phyloP scores from a whole-genome alignment of 2,888 invertebrate genomes.

The Argyra leucocephala region DNA sequence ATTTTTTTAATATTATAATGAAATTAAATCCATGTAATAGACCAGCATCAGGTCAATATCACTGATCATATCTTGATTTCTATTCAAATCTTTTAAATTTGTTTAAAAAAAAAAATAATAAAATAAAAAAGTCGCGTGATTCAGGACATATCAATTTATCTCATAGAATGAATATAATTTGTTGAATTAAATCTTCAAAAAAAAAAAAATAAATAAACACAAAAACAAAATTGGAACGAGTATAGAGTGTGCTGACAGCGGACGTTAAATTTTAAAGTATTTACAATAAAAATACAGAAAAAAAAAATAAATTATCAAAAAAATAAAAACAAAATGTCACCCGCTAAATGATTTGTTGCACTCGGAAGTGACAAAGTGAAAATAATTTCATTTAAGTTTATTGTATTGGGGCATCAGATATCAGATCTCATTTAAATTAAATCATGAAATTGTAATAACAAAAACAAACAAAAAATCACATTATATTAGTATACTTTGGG shows the following conservation, averaged over 20 bases:
- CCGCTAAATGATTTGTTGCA: slow-evolving; percentile 19
- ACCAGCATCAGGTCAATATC: background rate
- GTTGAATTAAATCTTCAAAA: background rate
- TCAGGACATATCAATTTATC: background rate
- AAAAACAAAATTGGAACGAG: background rate
- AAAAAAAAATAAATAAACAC: background rate
- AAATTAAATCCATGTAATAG: too few relatives aligned
- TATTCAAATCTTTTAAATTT: too few relatives aligned
- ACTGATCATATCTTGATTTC: too few relatives aligned
- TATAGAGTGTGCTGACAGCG: background rate
- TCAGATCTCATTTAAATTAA: background rate
- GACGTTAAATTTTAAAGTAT: background rate
- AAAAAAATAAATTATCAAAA: background rate
- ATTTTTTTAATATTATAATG: too few relatives aligned
- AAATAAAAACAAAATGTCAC: background rate
- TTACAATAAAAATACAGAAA: background rate
- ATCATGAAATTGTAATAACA: background rate
- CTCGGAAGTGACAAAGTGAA: slow-evolving; percentile 20
- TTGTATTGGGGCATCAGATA: background rate
- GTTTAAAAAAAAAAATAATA: background rate
- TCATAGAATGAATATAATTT: background rate
- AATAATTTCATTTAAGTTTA: background rate
- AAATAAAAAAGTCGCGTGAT: background rate
- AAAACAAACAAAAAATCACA: background rate
- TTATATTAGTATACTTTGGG: too few relatives aligned